Conservation (phyloP, 2,888 invertebrate genomes). For the Panopea generosa region DNA sequence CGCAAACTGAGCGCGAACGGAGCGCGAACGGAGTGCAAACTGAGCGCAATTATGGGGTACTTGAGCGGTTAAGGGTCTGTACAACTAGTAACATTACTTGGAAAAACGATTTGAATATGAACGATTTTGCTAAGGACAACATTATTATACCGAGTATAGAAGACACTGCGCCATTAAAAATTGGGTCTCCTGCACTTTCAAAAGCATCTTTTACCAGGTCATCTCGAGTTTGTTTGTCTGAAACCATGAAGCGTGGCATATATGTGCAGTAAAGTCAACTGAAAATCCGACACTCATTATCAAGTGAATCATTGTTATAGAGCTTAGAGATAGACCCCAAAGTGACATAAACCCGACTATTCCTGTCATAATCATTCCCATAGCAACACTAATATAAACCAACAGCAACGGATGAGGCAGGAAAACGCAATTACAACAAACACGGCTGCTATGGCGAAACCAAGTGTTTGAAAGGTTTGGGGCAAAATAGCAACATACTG, state of each 20-base stretch:
- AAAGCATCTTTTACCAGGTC: slow-evolving; percentile 61
- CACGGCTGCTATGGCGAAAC: slow-evolving; percentile 76
- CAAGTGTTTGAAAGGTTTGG: slow-evolving; percentile 77
- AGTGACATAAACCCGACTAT: slow-evolving; percentile 78
- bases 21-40: too few species aligned
- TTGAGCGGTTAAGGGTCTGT: too few species aligned
- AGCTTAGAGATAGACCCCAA: slow-evolving; percentile 76
- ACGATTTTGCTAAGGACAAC: slow-evolving; percentile 66
- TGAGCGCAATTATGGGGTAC: too few species aligned
- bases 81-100: slow-evolving; percentile 73
- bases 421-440: slow-evolving; percentile 77
- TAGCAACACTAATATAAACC: slow-evolving; percentile 71
- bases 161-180: slow-evolving; percentile 72
- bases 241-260: slow-evolving; percentile 72
- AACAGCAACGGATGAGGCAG: slow-evolving; percentile 78
- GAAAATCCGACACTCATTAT: slow-evolving; percentile 81
- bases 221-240: slow-evolving; percentile 38
- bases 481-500: slow-evolving; percentile 77
- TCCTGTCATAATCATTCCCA: slow-evolving; percentile 77
- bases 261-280: slow-evolving; percentile 77
- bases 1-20: too few species aligned
- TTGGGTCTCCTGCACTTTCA: slow-evolving; percentile 66
- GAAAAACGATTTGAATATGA: slow-evolving; percentile 73
- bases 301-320: slow-evolving; percentile 80
- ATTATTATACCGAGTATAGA: slow-evolving; percentile 70